phyloP scores from a whole-genome alignment of 2,113 vertebrate species.

The Empidonax alnorum region DNA sequence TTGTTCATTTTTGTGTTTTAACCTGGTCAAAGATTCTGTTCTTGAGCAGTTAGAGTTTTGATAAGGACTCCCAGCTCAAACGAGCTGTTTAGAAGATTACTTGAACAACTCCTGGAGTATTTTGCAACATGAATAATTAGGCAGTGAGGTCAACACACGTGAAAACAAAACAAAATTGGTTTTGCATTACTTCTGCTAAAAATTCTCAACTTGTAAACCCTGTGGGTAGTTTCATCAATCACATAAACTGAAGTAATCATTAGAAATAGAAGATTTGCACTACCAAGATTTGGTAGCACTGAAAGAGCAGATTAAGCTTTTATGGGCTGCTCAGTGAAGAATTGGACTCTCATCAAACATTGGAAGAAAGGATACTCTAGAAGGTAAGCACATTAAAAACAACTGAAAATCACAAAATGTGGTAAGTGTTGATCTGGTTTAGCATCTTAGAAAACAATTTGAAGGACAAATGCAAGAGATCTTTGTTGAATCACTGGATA shows the following conservation, averaged over 20 bases:
- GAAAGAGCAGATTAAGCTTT: background rate
- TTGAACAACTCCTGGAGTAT: background rate
- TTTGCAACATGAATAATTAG: background rate
- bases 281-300: background rate
- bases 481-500: background rate
- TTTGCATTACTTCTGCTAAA: background rate
- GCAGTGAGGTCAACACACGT: background rate
- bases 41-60: background rate
- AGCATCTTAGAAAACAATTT: background rate
- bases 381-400: background rate
- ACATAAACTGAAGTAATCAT: background rate
- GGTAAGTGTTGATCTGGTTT: background rate
- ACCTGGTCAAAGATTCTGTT: background rate
- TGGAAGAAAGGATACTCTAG: background rate
- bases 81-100: background rate
- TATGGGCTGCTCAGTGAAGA: background rate
- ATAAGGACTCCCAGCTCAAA: background rate
- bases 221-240: background rate
- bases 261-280: background rate
- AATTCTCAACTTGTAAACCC: background rate
- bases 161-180: background rate
- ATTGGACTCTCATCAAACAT: background rate
- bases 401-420: background rate
- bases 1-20: background rate
- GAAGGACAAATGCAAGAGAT: background rate